Percentiles rank a stretch among this genome's conserved stretches.
Evolutionary conservation across 2,888 invertebrate species (phyloP).

Genomic region (Alentia gelatinosa): DNA sequence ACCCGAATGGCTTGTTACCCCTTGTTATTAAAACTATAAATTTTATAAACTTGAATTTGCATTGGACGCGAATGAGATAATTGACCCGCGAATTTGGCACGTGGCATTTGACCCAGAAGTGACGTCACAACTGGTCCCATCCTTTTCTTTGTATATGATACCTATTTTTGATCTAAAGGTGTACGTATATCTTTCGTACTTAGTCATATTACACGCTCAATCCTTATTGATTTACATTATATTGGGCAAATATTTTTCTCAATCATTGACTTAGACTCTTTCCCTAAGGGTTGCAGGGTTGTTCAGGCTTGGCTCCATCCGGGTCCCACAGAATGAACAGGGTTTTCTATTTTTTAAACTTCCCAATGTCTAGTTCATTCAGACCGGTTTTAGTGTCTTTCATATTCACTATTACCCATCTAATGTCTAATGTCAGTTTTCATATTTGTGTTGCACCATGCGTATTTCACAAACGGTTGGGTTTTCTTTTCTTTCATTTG

Average conservation of each 20-base stretch:
- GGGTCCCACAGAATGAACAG: background rate
- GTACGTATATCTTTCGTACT: no score
- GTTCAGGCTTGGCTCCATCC: background rate
- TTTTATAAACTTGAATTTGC: background rate
- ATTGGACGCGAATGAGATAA: background rate
- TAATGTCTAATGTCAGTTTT: background rate
- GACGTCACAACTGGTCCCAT: background rate
- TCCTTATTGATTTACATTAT: no score
- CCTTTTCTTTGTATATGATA: no score
- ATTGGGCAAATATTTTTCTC: no score
- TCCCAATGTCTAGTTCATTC: background rate
- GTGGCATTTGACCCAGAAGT: background rate
- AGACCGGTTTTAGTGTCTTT: background rate
- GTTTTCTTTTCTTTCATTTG: background rate
- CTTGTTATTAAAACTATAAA: no score
- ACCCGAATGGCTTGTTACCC: background rate
- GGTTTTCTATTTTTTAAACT: background rate
- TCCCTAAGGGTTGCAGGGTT: no score
- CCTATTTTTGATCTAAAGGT: no score
- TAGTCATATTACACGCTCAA: no score
- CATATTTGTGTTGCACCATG: no score
- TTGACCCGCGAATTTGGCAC: background rate
- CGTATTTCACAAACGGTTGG: background rate
- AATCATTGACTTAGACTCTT: no score
- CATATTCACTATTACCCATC: background rate